Base-by-base conservation (phyloP, 2,888 invertebrate species). In the Drosophila atripex region DNA sequence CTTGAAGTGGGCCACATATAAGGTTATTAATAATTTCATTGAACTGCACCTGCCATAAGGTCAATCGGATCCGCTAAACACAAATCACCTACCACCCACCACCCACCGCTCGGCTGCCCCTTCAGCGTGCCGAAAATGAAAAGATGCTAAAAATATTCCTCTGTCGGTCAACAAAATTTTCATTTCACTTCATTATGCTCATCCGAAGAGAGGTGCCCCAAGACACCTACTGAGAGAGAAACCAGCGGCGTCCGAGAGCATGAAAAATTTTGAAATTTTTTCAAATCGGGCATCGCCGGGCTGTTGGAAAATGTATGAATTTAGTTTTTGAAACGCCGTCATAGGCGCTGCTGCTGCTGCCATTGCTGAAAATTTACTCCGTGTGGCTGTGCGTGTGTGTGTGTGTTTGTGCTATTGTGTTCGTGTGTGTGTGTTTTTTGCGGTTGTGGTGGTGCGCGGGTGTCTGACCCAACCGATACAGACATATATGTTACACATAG, bases 311-410 rank as follows among this genome's bases (percentile, higher is more conserved):
- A 86, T 75, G 74, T 75, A 72, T 76, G 79, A 77, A 75, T 86
- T 88, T 77, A 88, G 88, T 88, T 88, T 79, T 79, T 83, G 82
- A 88, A 77, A 79, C 82, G 77, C 78, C 82, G 84, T 88, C 77
- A 80, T 80, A 83, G 84, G 83, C 86, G 83, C 68, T 72, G 84
- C 71, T 86, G 80, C 75, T 65, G 77, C 77, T 73, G 54, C 68
- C 71, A 50, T 51, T 56, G 43, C 52, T 64, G 41, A 65, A 76
- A 68, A 68, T 64, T 61, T 47, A 45, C 49, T 51, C 57, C 58
- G 46, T 41, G 52, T 54, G 49, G 35, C 39, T 61, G 58, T 69
- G 55, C 16, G 51, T 58, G 52, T 55, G 11, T 41, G 28, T 56
- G 28, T 54, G 45, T 41, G 49, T 39, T 25, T 53, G 11, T 23